Evolutionary conservation across 2,113 vertebrate genomes (phyloP).

Genomic region (Mugil cephalus): DNA sequence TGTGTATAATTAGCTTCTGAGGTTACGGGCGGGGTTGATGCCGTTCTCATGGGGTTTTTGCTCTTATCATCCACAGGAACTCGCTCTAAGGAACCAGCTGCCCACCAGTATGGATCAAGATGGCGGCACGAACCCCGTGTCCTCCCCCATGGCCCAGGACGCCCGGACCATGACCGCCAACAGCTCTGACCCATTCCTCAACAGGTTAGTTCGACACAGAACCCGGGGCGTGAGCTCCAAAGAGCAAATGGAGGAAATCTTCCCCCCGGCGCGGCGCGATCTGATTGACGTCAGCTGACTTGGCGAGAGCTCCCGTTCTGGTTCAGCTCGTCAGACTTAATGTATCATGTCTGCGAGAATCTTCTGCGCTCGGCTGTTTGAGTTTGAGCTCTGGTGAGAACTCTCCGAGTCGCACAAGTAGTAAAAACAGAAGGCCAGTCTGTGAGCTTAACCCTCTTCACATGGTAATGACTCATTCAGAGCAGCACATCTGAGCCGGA

Average conservation of each 20-base stretch:
- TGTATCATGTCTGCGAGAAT: conserved; percentile 10
- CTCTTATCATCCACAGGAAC: conserved; percentile 86
- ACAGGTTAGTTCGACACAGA: conserved; percentile 87
- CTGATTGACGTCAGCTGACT: conserved; percentile 6
- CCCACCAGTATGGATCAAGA: conserved; percentile 96
- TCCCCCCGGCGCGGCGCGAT: background rate
- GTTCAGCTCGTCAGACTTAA: conserved; percentile 7
- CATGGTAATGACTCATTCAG: conserved; percentile 74
- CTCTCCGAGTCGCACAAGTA: conserved; percentile 58
- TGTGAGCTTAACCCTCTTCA: conserved; percentile 68
- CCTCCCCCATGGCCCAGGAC: conserved; percentile 96
- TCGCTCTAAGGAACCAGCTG: conserved; percentile 95
- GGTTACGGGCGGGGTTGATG: conserved; percentile 28
- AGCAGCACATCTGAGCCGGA: conserved; percentile 12
- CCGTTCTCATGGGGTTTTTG: conserved; percentile 43
- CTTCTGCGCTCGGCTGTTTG: conserved; percentile 26
- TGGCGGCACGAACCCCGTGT: conserved; percentile 91
- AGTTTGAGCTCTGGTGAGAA: conserved; percentile 34
- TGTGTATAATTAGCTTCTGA: conserved; percentile 42
- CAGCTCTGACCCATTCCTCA: conserved; percentile 99
- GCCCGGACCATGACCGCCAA: conserved; percentile 98
- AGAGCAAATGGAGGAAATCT: background rate
- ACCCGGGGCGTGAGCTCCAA: background rate
- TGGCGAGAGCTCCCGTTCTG: conserved; percentile 8
- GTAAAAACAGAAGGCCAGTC: conserved; percentile 61